Evolutionary conservation across 1,140 invertebrate species (phyloP).

Genomic region (Drosophila pallidifrons): DNA sequence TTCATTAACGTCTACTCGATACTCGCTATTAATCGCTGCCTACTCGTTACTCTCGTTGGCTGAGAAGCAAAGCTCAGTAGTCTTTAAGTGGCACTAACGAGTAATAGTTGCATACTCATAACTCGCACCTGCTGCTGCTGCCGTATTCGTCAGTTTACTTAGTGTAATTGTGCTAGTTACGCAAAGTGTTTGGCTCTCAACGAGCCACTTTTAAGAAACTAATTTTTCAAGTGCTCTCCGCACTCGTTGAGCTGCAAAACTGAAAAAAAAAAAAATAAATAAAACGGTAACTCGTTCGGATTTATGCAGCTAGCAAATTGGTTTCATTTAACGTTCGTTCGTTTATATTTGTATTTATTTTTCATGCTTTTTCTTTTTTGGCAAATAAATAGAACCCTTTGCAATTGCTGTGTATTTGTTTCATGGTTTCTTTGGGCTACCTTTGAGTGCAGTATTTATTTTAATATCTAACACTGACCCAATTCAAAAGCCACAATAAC

Average conservation of each 20-base stretch:
- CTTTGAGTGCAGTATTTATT: slow-evolving; percentile 56
- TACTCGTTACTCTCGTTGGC: not conserved
- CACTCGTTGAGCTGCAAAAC: slow-evolving; percentile 11
- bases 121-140: not conserved
- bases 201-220: slow-evolving; percentile 1
- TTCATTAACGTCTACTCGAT: not conserved
- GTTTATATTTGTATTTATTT: not conserved
- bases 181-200: slow-evolving; percentile 14
- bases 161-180: slow-evolving; percentile 7
- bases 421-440: slow-evolving; percentile 18
- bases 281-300: not conserved
- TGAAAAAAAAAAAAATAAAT: not conserved
- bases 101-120: not conserved
- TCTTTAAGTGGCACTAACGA: not conserved
- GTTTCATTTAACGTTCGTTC: slow-evolving; percentile 25
- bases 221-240: slow-evolving; percentile 9
- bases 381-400: slow-evolving; percentile 41
- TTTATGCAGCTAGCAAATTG: slow-evolving; percentile 19
- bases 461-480: slow-evolving; percentile 64
- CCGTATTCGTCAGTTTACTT: not conserved
- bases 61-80: too few species aligned
- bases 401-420: slow-evolving; percentile 2
- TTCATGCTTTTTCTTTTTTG: not conserved
- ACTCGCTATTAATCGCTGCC: not conserved
- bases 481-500: slow-evolving; percentile 45